Evolutionary conservation across 1,140 invertebrate species (phyloP).

Genomic region (Holotrichia oblita): DNA sequence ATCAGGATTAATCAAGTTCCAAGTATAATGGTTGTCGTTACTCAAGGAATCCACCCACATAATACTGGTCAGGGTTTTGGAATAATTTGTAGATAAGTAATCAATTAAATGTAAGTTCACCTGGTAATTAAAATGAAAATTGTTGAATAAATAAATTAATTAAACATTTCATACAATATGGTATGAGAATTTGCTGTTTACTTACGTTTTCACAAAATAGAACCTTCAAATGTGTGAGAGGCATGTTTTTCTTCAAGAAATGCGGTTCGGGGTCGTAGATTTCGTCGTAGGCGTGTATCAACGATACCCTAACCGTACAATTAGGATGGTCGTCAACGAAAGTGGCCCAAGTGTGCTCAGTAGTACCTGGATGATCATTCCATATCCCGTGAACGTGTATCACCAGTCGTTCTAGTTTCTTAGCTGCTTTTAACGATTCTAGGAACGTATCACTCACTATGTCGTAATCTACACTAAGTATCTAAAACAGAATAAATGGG

Average conservation of each 20-base stretch:
- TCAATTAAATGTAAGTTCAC: conserved; percentile 67
- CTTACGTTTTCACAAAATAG: conserved; percentile 78
- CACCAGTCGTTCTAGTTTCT: conserved; percentile 69
- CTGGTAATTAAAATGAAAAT: too few relatives aligned
- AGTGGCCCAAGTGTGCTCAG: conserved; percentile 71
- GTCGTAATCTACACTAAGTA: conserved; percentile 80
- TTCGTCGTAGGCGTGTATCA: conserved; percentile 79
- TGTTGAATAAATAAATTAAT: too few relatives aligned
- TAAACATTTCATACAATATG: too few relatives aligned
- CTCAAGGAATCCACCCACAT: conserved; percentile 74
- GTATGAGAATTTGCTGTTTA: conserved; percentile 22
- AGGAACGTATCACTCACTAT: conserved; percentile 71
- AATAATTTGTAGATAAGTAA: conserved; percentile 69
- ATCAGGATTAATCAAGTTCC: conserved; percentile 49
- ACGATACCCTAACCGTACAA: conserved; percentile 73
- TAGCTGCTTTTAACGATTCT: conserved; percentile 56
- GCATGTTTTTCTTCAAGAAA: conserved; percentile 76
- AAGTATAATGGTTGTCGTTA: conserved; percentile 48
- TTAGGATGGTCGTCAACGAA: conserved; percentile 65
- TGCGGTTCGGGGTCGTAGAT: conserved; percentile 69
- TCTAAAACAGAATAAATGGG: conserved; percentile 53
- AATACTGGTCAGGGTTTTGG: conserved; percentile 70
- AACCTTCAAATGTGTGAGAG: conserved; percentile 76
- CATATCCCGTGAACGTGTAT: conserved; percentile 77
- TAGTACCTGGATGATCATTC: conserved; percentile 69